These are phyloP conservation scores for Notoglanidium macrostoma DNA, from an alignment of 2,797 vertebrate genomes.

Conservation along the genomic window DNA sequence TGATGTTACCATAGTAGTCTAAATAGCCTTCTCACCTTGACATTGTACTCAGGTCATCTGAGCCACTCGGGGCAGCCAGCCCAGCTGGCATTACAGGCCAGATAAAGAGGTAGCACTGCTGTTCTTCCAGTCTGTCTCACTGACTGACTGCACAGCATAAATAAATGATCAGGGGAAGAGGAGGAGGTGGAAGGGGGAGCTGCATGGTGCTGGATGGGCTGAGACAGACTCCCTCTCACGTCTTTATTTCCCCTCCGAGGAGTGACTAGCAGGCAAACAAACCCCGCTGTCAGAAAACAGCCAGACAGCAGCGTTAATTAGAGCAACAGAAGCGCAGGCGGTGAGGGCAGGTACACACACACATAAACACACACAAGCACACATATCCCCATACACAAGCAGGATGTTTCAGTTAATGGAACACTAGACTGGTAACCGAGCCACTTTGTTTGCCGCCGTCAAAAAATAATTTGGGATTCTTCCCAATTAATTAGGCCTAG, in stretches of 20 bases:
- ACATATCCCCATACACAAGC: constrained; percentile 24
- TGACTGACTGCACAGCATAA: constrained; percentile 66
- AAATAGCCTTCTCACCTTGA: constrained; percentile 43
- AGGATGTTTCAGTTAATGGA: constrained; percentile 42
- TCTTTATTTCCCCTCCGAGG: constrained; percentile 52
- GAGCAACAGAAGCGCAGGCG: constrained; percentile 48
- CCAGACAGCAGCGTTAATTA: constrained; percentile 59
- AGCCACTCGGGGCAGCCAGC: constrained; percentile 27
- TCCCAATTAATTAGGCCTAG: constrained; percentile 28
- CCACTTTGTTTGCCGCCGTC: constrained; percentile 14
- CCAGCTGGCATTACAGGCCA: constrained; percentile 52
- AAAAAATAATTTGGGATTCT: constrained; percentile 38
- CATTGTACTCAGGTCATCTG: constrained; percentile 30
- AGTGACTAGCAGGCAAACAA: constrained; percentile 53
- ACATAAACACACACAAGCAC: not conserved
- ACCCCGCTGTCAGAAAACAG: constrained; percentile 53
- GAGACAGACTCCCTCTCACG: constrained; percentile 50
- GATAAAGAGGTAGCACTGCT: constrained; percentile 58
- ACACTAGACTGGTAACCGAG: constrained; percentile 36
- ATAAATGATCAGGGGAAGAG: constrained; percentile 68
- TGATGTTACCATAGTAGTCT: constrained; percentile 10
- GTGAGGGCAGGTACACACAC: constrained; percentile 40
- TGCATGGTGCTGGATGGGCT: constrained; percentile 37
- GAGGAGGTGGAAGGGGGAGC: constrained; percentile 51
- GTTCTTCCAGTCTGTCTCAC: constrained; percentile 54